Base-by-base conservation (phyloP, 2,888 invertebrate species). In the Dryomyza anilis region DNA sequence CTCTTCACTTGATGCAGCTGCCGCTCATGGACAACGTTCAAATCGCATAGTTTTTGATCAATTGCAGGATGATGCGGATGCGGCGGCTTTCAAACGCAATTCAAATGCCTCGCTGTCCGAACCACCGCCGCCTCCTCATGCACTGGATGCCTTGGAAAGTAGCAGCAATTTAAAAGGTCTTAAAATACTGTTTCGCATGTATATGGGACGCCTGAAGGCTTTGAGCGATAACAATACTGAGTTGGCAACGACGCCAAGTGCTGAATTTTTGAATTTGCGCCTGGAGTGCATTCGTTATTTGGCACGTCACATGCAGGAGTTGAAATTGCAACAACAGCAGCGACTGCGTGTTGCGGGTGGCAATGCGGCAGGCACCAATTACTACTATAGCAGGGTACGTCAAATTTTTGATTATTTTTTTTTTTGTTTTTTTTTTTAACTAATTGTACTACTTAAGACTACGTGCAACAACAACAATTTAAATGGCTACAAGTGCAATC, bases 161-260 rank as follows among this genome's bases (percentile, higher is more conserved):
- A 76, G 77, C 16, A 77, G 73, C 0, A 81, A 80, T 70, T 70
- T 78, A 1, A 83, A 83, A 67, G 88, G 87, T 0, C 84, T 89
- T 61, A 89, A 88, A 73, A 83, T 89, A 56, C 76, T 89, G 19
- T 87, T 88, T 23, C 84, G 89, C 56, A 88, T 89, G 62, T 89
- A 89, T 71, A 80, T 89, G 71, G 85, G 86, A 0, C 85, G 85
- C 67, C 70, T 86, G 2, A 83, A 82, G 65, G 75, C 76, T 0
- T 70, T 81, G 7, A 79, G 79, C 68, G 79, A 79, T 71, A 73
- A 78, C 23, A 76, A 76, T n/a, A 75, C 73, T 0, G 80, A 79
- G 48, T 66, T 78, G 2, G 78, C 78, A 36, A 73, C 78, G 56
- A 64, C 75, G 3, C 71, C 74, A 29, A 73, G 74, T 23, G 79